These are phyloP conservation scores for Tamandua tetradactyla DNA, from an alignment of 2,797 vertebrate species.

Conservation along the genomic window DNA sequence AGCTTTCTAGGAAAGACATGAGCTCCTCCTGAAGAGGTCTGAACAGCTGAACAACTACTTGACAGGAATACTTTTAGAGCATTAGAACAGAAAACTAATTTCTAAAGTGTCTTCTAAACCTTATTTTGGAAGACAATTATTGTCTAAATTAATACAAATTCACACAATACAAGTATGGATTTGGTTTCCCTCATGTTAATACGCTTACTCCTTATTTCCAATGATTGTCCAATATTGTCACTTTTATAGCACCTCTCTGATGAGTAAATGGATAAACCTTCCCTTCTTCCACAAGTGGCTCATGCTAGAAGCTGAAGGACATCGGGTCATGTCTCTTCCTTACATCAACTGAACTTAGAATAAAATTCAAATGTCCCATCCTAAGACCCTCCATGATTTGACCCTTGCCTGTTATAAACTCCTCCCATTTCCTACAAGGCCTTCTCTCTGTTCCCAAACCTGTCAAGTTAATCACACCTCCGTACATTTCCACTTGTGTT, in stretches of 20 bases:
- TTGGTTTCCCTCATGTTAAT: background rate
- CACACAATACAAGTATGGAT: background rate
- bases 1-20: background rate
- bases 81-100: background rate
- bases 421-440: background rate
- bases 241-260: background rate
- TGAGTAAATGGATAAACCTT: background rate
- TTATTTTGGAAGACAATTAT: background rate
- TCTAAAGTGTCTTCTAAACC: background rate
- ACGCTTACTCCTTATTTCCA: background rate
- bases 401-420: background rate
- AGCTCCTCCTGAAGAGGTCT: background rate
- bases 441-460: background rate
- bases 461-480: background rate
- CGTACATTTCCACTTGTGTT: background rate
- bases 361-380: background rate
- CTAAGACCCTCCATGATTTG: background rate
- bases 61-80: constrained; percentile 3
- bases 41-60: background rate
- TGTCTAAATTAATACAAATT: background rate
- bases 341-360: background rate
- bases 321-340: background rate
- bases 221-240: background rate
- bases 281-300: background rate
- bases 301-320: background rate